Conservation (phyloP, 2,797 vertebrate species). For the Netta rufina region DNA sequence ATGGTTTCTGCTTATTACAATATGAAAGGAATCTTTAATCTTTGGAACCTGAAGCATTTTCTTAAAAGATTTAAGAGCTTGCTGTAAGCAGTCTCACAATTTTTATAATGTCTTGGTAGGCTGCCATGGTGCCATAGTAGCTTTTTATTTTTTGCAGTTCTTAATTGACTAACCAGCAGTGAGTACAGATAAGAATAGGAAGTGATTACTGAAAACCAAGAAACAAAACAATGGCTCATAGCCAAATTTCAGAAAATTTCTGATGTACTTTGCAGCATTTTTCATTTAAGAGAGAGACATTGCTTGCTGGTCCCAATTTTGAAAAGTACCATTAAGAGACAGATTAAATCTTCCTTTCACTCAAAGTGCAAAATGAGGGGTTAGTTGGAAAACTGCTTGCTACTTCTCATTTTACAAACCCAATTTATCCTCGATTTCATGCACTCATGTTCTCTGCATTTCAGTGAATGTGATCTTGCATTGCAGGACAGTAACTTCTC, state of each 20-base stretch:
- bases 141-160: background rate
- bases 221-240: background rate
- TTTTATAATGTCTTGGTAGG: background rate
- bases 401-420: slow-evolving; percentile 15
- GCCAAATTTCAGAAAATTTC: background rate
- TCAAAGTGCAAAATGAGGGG: background rate
- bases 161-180: background rate
- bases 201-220: background rate
- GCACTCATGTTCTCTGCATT: background rate
- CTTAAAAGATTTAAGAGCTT: slow-evolving; percentile 1
- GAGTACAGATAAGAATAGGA: background rate
- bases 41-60: slow-evolving; percentile 29
- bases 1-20: background rate
- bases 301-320: background rate
- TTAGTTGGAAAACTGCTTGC: background rate
- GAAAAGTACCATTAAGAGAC: background rate
- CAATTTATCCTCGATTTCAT: background rate
- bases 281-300: background rate
- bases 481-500: background rate
- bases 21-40: slow-evolving; percentile 1
- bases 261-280: background rate
- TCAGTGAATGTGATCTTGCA: background rate
- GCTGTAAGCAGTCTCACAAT: background rate
- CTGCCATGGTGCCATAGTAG: background rate
- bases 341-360: background rate